A percentile compares a stretch with the other conserved stretches of the same genome.
Conservation (phyloP, 2,113 vertebrate genomes). For the Centropristis striata region DNA sequence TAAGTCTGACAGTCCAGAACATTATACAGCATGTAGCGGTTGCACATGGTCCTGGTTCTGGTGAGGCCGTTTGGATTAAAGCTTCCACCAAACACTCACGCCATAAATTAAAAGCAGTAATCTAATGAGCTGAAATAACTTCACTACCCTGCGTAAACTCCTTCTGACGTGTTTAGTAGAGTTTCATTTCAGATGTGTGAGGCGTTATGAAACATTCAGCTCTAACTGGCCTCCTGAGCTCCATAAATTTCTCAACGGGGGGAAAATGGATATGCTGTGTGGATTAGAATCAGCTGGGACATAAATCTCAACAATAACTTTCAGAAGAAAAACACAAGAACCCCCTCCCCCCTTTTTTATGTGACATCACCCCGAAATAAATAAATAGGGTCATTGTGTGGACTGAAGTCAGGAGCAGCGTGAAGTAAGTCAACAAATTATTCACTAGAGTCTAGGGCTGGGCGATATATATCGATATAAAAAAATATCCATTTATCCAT, state of each 20-base stretch:
- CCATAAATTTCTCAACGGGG: constrained; percentile 53
- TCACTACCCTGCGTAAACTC: constrained; percentile 57
- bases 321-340: constrained; percentile 54
- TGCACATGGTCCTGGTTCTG: background rate
- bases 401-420: constrained; percentile 22
- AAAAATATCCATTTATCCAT: too few species aligned
- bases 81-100: constrained; percentile 21
- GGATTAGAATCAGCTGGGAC: constrained; percentile 74
- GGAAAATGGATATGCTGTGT: constrained; percentile 39
- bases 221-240: constrained; percentile 62
- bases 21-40: background rate
- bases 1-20: background rate
- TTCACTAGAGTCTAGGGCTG: constrained; percentile 26
- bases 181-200: constrained; percentile 58
- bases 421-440: constrained; percentile 65
- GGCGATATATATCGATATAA: too few species aligned
- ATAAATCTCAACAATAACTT: constrained; percentile 69
- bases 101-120: constrained; percentile 32
- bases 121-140: constrained; percentile 62
- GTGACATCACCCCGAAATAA: constrained; percentile 50
- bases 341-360: constrained; percentile 24
- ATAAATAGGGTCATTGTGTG: constrained; percentile 58
- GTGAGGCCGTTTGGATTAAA: constrained; percentile 2
- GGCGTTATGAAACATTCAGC: constrained; percentile 53
- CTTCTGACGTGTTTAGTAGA: constrained; percentile 29